phyloP scores from a whole-genome alignment of 2,113 vertebrate species.

The Scatophagus argus region DNA sequence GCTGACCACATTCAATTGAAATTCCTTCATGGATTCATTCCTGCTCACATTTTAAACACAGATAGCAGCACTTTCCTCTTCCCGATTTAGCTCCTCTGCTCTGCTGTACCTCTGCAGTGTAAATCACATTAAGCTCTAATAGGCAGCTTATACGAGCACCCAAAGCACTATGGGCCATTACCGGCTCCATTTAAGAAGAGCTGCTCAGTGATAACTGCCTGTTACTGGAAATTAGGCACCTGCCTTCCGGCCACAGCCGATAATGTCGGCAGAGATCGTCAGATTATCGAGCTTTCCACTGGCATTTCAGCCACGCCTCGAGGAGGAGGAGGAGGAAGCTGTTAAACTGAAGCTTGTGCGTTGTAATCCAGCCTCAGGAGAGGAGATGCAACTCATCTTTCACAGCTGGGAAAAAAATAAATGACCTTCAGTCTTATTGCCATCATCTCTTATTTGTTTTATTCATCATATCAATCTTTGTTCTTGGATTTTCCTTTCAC shows the following conservation, averaged over 20 bases:
- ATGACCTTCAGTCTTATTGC: too few species aligned
- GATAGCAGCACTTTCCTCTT: conserved; percentile 7
- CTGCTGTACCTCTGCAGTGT: conserved; percentile 39
- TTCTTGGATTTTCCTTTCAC: too few species aligned
- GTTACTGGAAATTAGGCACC: conserved; percentile 72
- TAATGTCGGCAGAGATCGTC: conserved; percentile 56
- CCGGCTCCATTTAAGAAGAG: conserved; percentile 70
- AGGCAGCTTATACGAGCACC: conserved; percentile 64
- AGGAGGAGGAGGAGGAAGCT: not conserved
- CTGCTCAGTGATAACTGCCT: conserved; percentile 59
- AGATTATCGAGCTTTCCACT: conserved; percentile 54
- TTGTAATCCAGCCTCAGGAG: too few species aligned
- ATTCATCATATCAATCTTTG: too few species aligned
- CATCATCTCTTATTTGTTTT: too few species aligned
- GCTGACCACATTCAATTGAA: conserved; percentile 17
- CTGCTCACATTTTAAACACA: conserved; percentile 21
- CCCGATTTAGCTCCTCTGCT: conserved; percentile 10
- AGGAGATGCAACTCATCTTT: too few species aligned
- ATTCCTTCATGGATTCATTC: conserved; percentile 38
- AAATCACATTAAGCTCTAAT: conserved; percentile 76
- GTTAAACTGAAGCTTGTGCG: too few species aligned
- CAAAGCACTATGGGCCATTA: conserved; percentile 71
- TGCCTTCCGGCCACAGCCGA: conserved; percentile 63
- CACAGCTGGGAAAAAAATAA: too few species aligned
- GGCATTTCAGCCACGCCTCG: not conserved